Base-by-base conservation (phyloP, 2,113 vertebrate genomes). In the Hiodon tergisus region DNA sequence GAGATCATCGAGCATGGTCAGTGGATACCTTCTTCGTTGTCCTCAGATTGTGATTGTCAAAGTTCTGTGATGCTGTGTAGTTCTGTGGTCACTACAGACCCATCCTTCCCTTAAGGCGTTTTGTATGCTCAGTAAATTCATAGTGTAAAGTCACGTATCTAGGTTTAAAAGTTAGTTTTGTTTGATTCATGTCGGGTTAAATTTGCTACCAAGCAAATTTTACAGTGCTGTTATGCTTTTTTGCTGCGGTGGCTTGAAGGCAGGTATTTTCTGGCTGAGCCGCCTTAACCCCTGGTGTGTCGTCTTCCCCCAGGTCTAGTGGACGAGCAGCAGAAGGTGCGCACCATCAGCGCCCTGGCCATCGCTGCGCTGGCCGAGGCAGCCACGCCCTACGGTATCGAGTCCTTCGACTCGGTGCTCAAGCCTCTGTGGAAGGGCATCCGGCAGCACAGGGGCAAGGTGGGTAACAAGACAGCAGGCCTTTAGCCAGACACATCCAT, bases 361-460 rank as follows among this genome's bases (percentile, higher is more conserved):
- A 98, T 99, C 52, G 97, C 97, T 80, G 96, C 97, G 68, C 89
- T 99, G 65, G 97, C 97, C 59, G 97, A 99, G 87, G 97, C 97
- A 52, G 97, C 97, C 8, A 99, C 97, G 8, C 97, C 97, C 3
- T 99, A 99, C 3, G 97, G 97, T 75, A 99, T 99, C 0, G 96
- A 99, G 82, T 99, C 97, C 8, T 99, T 99, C 82, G 97, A 99
- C 86, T 99, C 97, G 0, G 97, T 99, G 46, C 91, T 99, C 50
- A 99, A 99, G 83, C 97, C 97, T 8, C 88, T 99, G 0, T 99
- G 97, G 97, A 99, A 99, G 86, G 97, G 97, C 83, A 99, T 99
- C 78, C 90, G 97, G 65, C 97, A 99, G 11, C 97, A 99, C 90
- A 94, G 97, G 92, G 97, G 97, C 89, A 99, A 99, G 93, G 97